These are phyloP conservation scores for Spermophilus dauricus DNA, from an alignment of 2,113 vertebrate genomes.

Conservation along the genomic window DNA sequence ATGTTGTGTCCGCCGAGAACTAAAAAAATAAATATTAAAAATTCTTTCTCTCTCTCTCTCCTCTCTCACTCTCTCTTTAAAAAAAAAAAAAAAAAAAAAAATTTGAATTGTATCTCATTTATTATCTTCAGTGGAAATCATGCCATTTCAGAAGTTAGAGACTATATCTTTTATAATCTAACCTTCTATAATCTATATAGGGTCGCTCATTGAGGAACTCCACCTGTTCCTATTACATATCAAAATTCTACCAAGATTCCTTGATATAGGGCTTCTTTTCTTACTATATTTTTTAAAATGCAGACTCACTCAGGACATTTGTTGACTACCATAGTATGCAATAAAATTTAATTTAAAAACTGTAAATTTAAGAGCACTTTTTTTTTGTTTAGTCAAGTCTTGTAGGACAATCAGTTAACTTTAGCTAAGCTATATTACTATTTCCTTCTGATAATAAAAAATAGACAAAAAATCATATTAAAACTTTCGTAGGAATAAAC, in stretches of 20 bases:
- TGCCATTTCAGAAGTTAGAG: neutral
- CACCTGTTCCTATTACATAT: neutral
- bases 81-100: too few relatives aligned
- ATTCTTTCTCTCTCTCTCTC: too few relatives aligned
- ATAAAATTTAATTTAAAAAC: conserved; percentile 29
- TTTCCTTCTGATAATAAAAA: conserved; percentile 27
- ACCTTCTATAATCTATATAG: neutral
- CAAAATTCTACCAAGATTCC: neutral
- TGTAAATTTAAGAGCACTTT: neutral
- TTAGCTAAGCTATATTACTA: neutral
- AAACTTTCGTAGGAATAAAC: conserved; percentile 47
- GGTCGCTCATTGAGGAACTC: neutral
- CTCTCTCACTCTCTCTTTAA: too few relatives aligned
- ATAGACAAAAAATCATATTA: neutral
- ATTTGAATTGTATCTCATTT: conserved; percentile 28
- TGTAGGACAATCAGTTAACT: neutral
- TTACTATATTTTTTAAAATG: neutral
- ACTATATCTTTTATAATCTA: neutral
- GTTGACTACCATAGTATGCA: neutral
- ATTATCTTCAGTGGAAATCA: conserved; percentile 28
- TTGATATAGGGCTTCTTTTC: neutral
- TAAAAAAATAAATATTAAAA: too few relatives aligned
- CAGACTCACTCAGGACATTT: conserved; percentile 2
- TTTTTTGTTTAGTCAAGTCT: neutral
- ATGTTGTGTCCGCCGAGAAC: too few relatives aligned